Base-by-base conservation (phyloP, 2,888 invertebrate genomes). In the Heliothis peltigera region DNA sequence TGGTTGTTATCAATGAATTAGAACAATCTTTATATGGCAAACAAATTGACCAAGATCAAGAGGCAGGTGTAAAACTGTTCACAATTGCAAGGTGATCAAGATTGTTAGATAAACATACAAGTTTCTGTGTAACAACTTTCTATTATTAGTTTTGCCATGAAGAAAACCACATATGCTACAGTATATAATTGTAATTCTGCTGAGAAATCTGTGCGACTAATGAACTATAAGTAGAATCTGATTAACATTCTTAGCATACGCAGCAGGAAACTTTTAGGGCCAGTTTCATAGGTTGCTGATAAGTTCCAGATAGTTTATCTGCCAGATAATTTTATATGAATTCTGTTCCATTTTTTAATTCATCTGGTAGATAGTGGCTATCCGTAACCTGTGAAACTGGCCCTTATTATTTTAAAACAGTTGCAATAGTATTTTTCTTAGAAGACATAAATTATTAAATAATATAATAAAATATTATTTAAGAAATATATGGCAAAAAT, bases 131-230 rank as follows among this genome's bases (percentile, higher is more conserved):
- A 22, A 17, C 17, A 39, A 48, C 15, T 46, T 46, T 48, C 44
- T 68, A 72, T 56, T 22, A 59, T 43, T 59, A 59, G 52, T 59
- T 59, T 72, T 68, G 68, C 63, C 68, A 72, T 52, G 47, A 70
- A 54, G 22, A 57, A 15, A 58, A 58, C 44, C 46, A 66, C 57
- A 61, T 25, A 7, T 55, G 61, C 43, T 55, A 18, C 1, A 0
- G 52, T 49, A 53, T 51, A 55, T 58, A 47, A 62, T 52, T 48
- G 51, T 62, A 47, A 61, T 44, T 48, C 21, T 15, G 7, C 25
- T 49, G 12, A 56, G 47, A 55, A 17, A 32, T 52, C 10, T 48
- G 17, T 44, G 42, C 12, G 44, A 32, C 57, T 7, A 39, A n/a
- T n/a, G 35, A 48, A 64, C 39, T 22, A 53, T 48, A 49, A 42